Percentiles rank a stretch among this genome's conserved stretches.
These are phyloP conservation scores for Drosophila borborema DNA, from an alignment of 2,888 invertebrate species.

Conservation along the genomic window DNA sequence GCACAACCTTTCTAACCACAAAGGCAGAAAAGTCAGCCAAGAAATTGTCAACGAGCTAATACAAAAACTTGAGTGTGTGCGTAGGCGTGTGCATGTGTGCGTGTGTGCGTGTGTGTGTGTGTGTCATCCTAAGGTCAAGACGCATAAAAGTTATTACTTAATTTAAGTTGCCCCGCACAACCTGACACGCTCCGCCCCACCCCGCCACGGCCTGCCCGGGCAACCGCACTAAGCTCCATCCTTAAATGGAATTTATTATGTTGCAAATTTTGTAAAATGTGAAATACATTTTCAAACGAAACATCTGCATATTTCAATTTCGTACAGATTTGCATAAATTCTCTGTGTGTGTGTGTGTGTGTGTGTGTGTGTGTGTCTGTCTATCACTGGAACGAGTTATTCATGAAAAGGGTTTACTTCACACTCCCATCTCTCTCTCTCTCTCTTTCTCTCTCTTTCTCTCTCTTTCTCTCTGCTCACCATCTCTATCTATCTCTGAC, in stretches of 20 bases:
- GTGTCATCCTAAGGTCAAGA: conserved; percentile 66
- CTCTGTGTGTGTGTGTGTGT: conserved; percentile 14
- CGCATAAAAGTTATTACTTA: conserved; percentile 81
- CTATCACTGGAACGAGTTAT: conserved; percentile 29
- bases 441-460: neutral
- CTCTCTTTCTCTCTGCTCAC: conserved; percentile 2
- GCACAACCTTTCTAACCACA: conserved; percentile 60
- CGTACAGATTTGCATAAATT: conserved; percentile 75
- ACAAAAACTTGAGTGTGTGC: conserved; percentile 37
- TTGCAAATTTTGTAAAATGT: conserved; percentile 75
- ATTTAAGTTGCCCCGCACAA: conserved; percentile 69
- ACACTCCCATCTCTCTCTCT: neutral
- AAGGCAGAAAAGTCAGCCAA: conserved; percentile 65
- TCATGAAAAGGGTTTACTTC: conserved; percentile 63
- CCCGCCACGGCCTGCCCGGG: too few species aligned
- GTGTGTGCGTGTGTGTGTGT: conserved; percentile 36
- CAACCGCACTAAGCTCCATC: neutral
- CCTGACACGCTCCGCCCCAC: conserved; percentile 37
- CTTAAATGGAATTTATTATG: conserved; percentile 70
- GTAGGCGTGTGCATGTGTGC: conserved; percentile 37
- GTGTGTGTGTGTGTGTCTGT: neutral
- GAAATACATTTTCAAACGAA: conserved; percentile 71
- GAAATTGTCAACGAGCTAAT: conserved; percentile 75
- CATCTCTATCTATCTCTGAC: neutral
- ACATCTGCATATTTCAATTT: conserved; percentile 82